Base-by-base conservation (phyloP, 2,113 vertebrate genomes). In the Sarotherodon lohbergeri region DNA sequence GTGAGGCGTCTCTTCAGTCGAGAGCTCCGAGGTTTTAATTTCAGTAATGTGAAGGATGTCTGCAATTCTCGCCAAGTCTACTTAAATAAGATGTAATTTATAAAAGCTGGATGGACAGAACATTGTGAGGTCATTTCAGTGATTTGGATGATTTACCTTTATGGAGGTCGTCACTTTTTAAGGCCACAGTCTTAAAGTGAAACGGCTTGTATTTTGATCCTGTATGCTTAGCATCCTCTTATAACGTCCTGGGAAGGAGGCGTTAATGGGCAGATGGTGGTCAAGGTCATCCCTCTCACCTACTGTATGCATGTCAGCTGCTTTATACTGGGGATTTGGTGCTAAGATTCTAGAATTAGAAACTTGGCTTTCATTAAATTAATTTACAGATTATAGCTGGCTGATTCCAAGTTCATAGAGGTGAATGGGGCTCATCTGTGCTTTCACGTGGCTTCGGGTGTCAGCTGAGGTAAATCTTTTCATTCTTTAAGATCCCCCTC, bases 251-350 rank as follows among this genome's bases (percentile, higher is more conserved):
- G 36, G 13, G 73, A 9, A 61, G 56, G 73, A 66, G 63, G 81
- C 36, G 66, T 82, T 76, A 32, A 57, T 63, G 83, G 84, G 24
- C 90, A 90, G 87, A 90, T 90, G 90, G 87, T 80, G 24, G 81
- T 61, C 87, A 91, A 89, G 87, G 83, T 91, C 86, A 86, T 82
- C n/a, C 6, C 11, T 81, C 78, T 85, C 81, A 84, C 88, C 32
- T 84, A 24, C 50, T 84, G 54, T 81, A 81, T 86, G 46, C 87
- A 63, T 87, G 66, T 89, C 84, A 71, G 16, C 84, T 82, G 39
- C 66, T 86, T 68, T 17, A 50, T 63, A 83, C 8, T 17, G 50
- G 34, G 6, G 6, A 80, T 82, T 79, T 29, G 57, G 68, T 63
- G 56, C 24, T 12, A n/a, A 22, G 17, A 63, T 36, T 17, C 5